Percentiles rank a stretch among this genome's conserved stretches.
Conservation (phyloP, 2,113 vertebrate species). For the Sylvilagus bachmani region DNA sequence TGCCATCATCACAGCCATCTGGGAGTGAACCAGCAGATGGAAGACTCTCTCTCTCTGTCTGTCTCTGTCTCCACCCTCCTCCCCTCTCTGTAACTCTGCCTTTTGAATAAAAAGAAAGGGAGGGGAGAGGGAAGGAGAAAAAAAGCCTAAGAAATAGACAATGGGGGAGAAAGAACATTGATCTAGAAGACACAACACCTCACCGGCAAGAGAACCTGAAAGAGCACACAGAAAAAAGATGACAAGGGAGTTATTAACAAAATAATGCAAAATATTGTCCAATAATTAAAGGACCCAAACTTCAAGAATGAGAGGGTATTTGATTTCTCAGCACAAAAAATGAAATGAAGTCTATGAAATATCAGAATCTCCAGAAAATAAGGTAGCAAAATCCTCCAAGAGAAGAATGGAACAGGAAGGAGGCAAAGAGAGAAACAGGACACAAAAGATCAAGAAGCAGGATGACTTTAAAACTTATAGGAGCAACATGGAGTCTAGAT, state of each 20-base stretch:
- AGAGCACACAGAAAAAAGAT: neutral
- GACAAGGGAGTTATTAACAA: neutral
- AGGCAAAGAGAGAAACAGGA: neutral
- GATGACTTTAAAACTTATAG: neutral
- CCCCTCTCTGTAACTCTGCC: no score
- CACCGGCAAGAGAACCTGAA: slow-evolving; percentile 12
- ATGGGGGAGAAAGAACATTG: neutral
- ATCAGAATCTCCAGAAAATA: neutral
- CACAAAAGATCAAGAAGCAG: neutral
- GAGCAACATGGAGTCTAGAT: neutral
- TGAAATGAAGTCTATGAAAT: neutral
- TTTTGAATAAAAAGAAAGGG: no score
- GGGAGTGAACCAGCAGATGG: no score
- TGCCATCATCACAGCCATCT: no score
- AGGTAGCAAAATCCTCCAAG: neutral
- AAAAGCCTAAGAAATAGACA: neutral
- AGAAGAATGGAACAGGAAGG: neutral
- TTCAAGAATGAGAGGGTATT: neutral
- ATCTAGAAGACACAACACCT: neutral
- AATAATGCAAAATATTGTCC: neutral
- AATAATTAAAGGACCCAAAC: neutral
- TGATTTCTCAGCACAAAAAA: neutral
- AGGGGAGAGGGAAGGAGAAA: neutral
- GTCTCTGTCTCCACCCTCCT: no score
- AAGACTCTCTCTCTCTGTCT: no score